Base-by-base conservation (phyloP, 2,888 invertebrate species). In the Hipparchia semele region DNA sequence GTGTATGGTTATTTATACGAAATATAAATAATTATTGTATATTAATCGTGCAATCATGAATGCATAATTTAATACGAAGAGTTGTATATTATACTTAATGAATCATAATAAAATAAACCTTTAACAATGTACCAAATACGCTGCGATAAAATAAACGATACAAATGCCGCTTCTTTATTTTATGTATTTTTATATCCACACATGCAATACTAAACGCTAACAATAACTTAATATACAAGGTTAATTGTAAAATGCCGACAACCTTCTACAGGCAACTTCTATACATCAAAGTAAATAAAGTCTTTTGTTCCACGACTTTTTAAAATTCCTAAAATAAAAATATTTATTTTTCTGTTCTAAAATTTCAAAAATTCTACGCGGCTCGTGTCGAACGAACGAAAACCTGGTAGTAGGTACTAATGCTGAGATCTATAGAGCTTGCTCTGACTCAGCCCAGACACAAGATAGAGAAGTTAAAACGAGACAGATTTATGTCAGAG, bases 161-260 rank as follows among this genome's bases (percentile, higher is more conserved):
- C 90, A 90, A 92, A 92, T 90, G 90, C 91, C 92, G 94, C 94
- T 94, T 94, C 92, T 92, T 92, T 92, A 92, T 91, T 91, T 84
- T 82, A 83, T 87, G 91, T 87, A 85, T 90, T 90, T 87, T 84
- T 77, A 65, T 68, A 62, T 78, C 75, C 33, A 72, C 51, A 54
- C 54, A 23, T 53, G 8, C 51, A 45, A 69, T n/a, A 69, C 33
- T 9, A 12, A n/a, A 51, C 23, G 60, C 23, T 8, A 59, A 60
- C 49, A 10, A 45, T 45, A 2, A 67, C 9, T 23, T 12, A 62
- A 62, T 62, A 62, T 46, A 62, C n/a, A 62, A n/a, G 5, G 7
- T 49, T 62, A 62, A 62, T 23, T 39, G 13, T 56, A 12, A 23
- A 23, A 23, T 23, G 23, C 23, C 23, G 23, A 23, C 23, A 23